Evolutionary conservation across 2,888 invertebrate genomes (phyloP).

Genomic region (Liposcelis brunnea): DNA sequence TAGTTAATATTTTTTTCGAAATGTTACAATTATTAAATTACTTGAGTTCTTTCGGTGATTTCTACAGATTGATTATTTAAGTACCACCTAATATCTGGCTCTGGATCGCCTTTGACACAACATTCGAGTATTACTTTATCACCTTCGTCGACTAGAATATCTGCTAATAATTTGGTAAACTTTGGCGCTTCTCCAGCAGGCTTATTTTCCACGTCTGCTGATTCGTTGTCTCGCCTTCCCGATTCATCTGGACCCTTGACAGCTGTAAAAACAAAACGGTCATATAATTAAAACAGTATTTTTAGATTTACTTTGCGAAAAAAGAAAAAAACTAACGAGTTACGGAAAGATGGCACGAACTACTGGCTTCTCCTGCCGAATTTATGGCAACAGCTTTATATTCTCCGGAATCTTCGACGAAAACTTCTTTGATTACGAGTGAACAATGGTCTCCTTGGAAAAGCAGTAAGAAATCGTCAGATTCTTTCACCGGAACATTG

Average conservation of each 20-base stretch:
- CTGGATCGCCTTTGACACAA: constrained; percentile 46
- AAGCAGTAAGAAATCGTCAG: constrained; percentile 58
- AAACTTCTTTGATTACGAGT: constrained; percentile 50
- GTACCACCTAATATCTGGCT: constrained; percentile 49
- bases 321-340: constrained; percentile 23
- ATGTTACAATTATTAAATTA: constrained; percentile 22
- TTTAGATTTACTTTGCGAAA: too few relatives aligned
- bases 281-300: not conserved
- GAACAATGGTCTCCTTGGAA: constrained; percentile 73
- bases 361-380: constrained; percentile 64
- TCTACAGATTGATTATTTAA: constrained; percentile 46
- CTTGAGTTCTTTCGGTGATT: constrained; percentile 40
- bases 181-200: constrained; percentile 36
- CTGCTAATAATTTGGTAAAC: constrained; percentile 50
- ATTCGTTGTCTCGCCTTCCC: not conserved
- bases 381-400: constrained; percentile 71
- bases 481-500: constrained; percentile 59
- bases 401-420: constrained; percentile 55
- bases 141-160: constrained; percentile 51
- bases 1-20: too few relatives aligned
- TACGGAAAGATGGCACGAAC: constrained; percentile 44
- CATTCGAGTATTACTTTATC: constrained; percentile 52
- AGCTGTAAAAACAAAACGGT: not conserved
- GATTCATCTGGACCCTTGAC: not conserved
- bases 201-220: constrained; percentile 10